Conservation (phyloP, 2,113 vertebrate genomes). For the Panthera uncia region DNA sequence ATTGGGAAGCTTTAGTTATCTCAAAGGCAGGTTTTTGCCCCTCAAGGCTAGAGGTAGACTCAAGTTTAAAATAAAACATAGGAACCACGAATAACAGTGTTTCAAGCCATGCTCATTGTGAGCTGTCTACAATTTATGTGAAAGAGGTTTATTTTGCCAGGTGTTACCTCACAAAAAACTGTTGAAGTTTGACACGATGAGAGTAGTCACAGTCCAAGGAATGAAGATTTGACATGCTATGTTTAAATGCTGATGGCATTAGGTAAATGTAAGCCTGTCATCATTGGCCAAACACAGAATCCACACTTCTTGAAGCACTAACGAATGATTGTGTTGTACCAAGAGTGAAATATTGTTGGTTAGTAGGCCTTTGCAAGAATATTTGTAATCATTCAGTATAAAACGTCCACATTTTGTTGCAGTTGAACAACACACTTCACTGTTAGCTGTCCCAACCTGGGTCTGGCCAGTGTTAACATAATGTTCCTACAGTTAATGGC, state of each 20-base stretch:
- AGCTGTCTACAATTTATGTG: constrained; percentile 35
- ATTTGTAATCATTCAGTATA: constrained; percentile 38
- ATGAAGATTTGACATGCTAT: constrained; percentile 60
- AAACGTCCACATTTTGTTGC: constrained; percentile 5
- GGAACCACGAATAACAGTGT: neutral
- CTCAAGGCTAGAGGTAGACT: neutral
- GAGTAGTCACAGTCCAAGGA: constrained; percentile 29
- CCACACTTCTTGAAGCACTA: constrained; percentile 19
- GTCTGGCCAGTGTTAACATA: neutral
- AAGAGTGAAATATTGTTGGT: constrained; percentile 40
- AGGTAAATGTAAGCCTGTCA: constrained; percentile 68
- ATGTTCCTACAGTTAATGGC: neutral
- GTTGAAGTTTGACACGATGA: constrained; percentile 57
- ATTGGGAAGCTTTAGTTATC: neutral
- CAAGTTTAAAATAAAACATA: constrained; percentile 44
- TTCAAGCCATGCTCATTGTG: neutral
- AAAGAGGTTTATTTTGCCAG: constrained; percentile 73
- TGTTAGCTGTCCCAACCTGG: neutral
- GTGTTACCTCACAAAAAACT: constrained; percentile 65
- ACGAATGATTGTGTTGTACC: constrained; percentile 15
- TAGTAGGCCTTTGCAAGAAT: constrained; percentile 1
- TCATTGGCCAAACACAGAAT: constrained; percentile 41
- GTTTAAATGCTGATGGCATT: constrained; percentile 62
- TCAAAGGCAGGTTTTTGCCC: neutral
- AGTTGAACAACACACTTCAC: neutral